These are phyloP conservation scores for Falco cherrug DNA, from an alignment of 2,797 vertebrate species.

Conservation along the genomic window DNA sequence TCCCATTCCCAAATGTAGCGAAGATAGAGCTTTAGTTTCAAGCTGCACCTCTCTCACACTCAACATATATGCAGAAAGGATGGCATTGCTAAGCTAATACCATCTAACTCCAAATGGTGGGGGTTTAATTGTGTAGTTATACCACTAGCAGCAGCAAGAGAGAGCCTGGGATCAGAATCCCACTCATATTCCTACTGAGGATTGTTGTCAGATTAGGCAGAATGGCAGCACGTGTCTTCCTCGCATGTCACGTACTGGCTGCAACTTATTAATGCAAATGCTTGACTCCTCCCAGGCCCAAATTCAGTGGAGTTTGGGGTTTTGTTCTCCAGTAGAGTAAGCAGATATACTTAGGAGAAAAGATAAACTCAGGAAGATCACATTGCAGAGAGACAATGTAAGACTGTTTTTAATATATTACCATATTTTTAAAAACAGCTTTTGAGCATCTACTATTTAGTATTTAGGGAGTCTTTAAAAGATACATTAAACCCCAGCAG, in stretches of 20 bases:
- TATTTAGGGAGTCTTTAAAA: neutral
- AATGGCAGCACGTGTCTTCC: neutral
- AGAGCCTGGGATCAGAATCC: neutral
- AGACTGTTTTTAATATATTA: neutral
- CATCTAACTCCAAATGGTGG: neutral
- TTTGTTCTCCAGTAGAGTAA: neutral
- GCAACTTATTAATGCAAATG: neutral
- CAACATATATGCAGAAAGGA: neutral
- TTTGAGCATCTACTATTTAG: neutral
- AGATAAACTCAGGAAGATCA: neutral
- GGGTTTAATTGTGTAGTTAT: neutral
- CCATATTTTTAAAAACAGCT: neutral
- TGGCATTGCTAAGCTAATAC: neutral
- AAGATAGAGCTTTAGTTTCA: neutral
- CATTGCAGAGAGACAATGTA: neutral
- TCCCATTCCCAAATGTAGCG: neutral
- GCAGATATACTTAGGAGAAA: neutral
- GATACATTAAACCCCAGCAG: neutral
- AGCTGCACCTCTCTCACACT: neutral
- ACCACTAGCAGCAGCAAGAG: neutral
- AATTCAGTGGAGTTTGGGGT: neutral
- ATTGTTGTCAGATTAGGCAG: neutral
- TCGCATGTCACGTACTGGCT: neutral
- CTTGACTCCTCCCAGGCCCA: neutral
- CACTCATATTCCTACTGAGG: neutral